Evolutionary conservation across 2,888 invertebrate genomes (phyloP).

Genomic region (Tenthredo scrophulariae): DNA sequence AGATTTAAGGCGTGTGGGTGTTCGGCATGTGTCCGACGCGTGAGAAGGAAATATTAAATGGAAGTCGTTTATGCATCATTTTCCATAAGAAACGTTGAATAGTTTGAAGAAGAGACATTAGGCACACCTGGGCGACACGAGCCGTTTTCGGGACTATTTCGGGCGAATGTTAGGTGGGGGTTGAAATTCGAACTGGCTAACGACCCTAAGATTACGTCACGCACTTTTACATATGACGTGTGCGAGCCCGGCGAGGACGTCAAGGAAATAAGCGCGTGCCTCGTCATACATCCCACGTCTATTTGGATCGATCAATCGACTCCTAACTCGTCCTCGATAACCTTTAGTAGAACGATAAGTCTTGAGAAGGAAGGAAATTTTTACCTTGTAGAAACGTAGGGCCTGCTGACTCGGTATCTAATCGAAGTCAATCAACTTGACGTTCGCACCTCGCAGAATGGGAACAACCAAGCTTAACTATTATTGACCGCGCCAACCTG

Average conservation of each 20-base stretch:
- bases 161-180: not conserved
- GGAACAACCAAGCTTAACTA: not conserved
- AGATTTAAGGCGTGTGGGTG: not conserved
- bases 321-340: not conserved
- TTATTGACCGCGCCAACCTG: not conserved
- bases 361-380: not conserved
- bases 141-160: not conserved
- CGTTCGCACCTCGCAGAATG: not conserved
- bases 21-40: not conserved
- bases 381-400: not conserved
- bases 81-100: constrained; percentile 33
- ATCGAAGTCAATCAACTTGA: constrained; percentile 14
- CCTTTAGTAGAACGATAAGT: not conserved
- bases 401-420: constrained; percentile 4
- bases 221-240: constrained; percentile 16
- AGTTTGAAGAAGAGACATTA: constrained; percentile 54
- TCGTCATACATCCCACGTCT: not conserved
- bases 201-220: constrained; percentile 43
- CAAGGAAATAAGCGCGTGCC: not conserved
- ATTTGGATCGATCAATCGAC: constrained; percentile 41
- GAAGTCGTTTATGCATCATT: not conserved
- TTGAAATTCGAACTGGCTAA: constrained; percentile 44
- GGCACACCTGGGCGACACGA: constrained; percentile 48
- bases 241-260: not conserved
- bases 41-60: constrained; percentile 23